phyloP scores from a whole-genome alignment of 1,140 invertebrate species.

The Rhynchophorus ferrugineus region DNA sequence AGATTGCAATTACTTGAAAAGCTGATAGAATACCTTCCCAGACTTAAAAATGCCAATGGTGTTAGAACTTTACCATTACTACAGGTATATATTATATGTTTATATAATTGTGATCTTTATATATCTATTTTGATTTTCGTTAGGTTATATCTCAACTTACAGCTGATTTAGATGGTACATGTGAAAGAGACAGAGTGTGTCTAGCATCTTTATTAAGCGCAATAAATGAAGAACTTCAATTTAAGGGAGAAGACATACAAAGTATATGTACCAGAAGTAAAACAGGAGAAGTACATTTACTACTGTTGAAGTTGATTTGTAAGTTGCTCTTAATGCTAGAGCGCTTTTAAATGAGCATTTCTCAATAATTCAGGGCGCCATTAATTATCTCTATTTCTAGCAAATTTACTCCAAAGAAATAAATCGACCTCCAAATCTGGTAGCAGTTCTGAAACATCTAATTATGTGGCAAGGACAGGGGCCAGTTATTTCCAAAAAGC shows the following conservation, averaged over 20 bases:
- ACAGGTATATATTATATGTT: slow-evolving; percentile 51
- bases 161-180: slow-evolving; percentile 77
- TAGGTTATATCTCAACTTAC: slow-evolving; percentile 85
- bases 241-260: slow-evolving; percentile 51
- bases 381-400: slow-evolving; percentile 11
- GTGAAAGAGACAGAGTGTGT: slow-evolving; percentile 69
- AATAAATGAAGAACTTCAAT: slow-evolving; percentile 71
- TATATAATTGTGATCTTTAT: background rate
- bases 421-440: slow-evolving; percentile 45
- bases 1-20: slow-evolving; percentile 60
- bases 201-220: slow-evolving; percentile 67
- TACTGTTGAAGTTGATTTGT: slow-evolving; percentile 77
- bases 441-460: slow-evolving; percentile 52
- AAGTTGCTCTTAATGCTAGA: slow-evolving; percentile 49
- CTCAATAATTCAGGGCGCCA: background rate
- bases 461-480: slow-evolving; percentile 65
- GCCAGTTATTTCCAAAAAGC: slow-evolving; percentile 70
- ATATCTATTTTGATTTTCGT: slow-evolving; percentile 8
- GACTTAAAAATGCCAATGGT: slow-evolving; percentile 58
- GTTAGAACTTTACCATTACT: slow-evolving; percentile 83
- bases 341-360: slow-evolving; percentile 49
- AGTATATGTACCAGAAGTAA: slow-evolving; percentile 53
- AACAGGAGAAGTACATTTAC: slow-evolving; percentile 74
- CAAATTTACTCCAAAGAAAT: slow-evolving; percentile 23
- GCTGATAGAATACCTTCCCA: slow-evolving; percentile 55